Conservation (phyloP, 2,113 vertebrate genomes). For the Embiotoca jacksoni region DNA sequence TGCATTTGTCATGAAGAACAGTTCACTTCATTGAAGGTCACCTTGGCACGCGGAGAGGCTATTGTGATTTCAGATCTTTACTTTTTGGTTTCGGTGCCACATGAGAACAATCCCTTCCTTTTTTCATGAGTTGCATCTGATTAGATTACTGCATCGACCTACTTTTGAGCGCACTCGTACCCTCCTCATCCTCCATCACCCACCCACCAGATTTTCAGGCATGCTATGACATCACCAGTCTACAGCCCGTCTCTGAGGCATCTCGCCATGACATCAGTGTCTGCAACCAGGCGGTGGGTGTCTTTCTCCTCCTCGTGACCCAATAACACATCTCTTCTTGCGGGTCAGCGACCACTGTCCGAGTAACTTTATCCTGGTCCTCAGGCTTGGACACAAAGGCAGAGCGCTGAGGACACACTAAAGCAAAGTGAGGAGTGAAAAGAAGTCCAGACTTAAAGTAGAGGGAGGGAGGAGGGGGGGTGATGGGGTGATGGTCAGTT, state of each 20-base stretch:
- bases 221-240: constrained; percentile 70
- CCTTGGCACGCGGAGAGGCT: constrained; percentile 2
- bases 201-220: constrained; percentile 27
- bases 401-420: constrained; percentile 25
- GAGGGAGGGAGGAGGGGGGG: neutral
- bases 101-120: neutral
- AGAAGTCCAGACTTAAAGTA: constrained; percentile 2
- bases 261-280: constrained; percentile 68
- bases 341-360: constrained; percentile 36
- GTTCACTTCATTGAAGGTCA: constrained; percentile 20
- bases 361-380: constrained; percentile 43
- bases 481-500: constrained; percentile 4
- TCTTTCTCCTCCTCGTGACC: constrained; percentile 42
- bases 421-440: constrained; percentile 39
- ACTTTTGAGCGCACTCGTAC: constrained; percentile 14
- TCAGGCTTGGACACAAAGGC: constrained; percentile 16
- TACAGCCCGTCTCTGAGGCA: constrained; percentile 46
- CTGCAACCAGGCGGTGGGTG: constrained; percentile 52
- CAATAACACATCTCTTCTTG: constrained; percentile 43
- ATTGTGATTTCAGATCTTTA: constrained; percentile 8
- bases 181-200: neutral
- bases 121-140: constrained; percentile 3
- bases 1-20: constrained; percentile 41
- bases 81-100: constrained; percentile 4
- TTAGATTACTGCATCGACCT: neutral